These are phyloP conservation scores for Petrocephalus schoutedeni DNA, from an alignment of 2,797 vertebrate genomes.

Conservation along the genomic window DNA sequence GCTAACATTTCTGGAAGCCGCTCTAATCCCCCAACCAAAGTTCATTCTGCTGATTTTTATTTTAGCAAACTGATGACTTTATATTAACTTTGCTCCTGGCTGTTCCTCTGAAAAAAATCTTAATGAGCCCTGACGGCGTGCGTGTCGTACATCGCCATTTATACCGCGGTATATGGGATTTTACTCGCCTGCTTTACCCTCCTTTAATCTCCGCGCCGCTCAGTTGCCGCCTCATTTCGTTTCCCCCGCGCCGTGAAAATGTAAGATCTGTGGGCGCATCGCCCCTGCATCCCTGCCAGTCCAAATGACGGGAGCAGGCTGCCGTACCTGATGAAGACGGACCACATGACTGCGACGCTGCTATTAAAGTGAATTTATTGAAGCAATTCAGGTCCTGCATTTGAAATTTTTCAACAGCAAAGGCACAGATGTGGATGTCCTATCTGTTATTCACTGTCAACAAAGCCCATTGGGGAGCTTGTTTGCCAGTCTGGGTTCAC, in stretches of 20 bases:
- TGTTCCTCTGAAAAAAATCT: constrained; percentile 1
- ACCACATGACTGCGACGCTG: neutral
- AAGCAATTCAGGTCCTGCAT: neutral
- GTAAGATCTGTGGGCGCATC: neutral
- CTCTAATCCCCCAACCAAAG: neutral
- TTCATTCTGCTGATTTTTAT: neutral
- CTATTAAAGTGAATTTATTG: neutral
- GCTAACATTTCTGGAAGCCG: neutral
- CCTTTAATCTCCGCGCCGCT: neutral
- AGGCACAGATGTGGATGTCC: neutral
- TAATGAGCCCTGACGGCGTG: neutral
- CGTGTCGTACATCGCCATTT: neutral
- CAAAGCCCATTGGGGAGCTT: neutral
- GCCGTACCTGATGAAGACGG: neutral
- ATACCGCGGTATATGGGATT: neutral
- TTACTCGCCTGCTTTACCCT: constrained; percentile 1
- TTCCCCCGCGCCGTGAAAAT: neutral
- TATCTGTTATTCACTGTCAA: neutral
- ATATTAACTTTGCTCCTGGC: constrained; percentile 14
- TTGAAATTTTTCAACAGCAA: neutral
- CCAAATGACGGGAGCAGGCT: neutral
- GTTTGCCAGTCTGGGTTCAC: constrained; percentile 6
- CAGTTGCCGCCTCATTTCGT: neutral
- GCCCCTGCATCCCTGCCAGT: neutral
- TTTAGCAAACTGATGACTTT: neutral